Evolutionary conservation across 2,113 vertebrate genomes (phyloP).

Genomic region (Engystomops pustulosus): DNA sequence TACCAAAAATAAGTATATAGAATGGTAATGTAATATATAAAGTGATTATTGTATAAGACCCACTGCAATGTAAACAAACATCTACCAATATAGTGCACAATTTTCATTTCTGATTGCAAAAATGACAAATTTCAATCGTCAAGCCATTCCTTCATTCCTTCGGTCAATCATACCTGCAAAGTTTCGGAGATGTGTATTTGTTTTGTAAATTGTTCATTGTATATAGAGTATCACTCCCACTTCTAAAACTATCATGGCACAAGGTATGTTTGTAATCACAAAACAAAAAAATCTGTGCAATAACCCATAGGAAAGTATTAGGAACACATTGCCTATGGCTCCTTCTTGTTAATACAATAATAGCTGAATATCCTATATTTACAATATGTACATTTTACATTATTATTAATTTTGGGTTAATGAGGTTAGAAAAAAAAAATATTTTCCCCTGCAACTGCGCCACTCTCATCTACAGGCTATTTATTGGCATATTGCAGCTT

Average conservation of each 20-base stretch:
- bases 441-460: neutral
- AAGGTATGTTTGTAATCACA: neutral
- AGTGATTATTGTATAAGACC: neutral
- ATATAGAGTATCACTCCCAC: neutral
- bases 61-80: neutral
- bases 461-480: neutral
- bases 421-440: neutral
- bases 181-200: neutral
- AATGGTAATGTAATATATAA: neutral
- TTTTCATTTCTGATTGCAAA: neutral
- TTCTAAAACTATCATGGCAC: neutral
- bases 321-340: neutral
- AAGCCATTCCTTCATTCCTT: neutral
- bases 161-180: neutral
- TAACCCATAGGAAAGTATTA: neutral
- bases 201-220: neutral
- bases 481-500: too few species aligned
- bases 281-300: constrained; percentile 22
- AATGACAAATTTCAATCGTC: neutral
- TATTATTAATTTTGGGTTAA: neutral
- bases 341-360: neutral
- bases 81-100: neutral
- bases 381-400: neutral
- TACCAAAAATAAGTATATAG: constrained; percentile 10
- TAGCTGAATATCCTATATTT: neutral